phyloP scores from a whole-genome alignment of 2,113 vertebrate species.

The Microtus oregoni region DNA sequence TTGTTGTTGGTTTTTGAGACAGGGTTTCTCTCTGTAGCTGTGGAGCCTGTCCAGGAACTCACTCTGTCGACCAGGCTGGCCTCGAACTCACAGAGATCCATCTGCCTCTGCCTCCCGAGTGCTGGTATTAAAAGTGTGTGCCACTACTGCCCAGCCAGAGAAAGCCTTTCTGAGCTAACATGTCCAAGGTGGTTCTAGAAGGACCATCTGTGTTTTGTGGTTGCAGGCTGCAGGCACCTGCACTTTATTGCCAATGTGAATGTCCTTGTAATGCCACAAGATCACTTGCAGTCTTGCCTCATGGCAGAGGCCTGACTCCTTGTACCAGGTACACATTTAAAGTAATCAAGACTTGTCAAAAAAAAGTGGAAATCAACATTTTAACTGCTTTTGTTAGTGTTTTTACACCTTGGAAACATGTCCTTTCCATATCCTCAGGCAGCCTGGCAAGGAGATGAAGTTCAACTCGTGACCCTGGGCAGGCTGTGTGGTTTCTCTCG shows the following conservation, averaged over 20 bases:
- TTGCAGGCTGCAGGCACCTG: too few relatives aligned
- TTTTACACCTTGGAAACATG: background rate
- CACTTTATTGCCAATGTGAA: background rate
- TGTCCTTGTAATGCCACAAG: background rate
- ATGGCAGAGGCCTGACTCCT: background rate
- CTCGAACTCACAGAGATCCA: too few relatives aligned
- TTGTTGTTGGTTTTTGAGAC: too few relatives aligned
- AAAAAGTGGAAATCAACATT: background rate
- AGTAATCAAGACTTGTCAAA: background rate
- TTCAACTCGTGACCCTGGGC: background rate
- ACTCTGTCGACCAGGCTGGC: too few relatives aligned
- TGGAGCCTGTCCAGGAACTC: too few relatives aligned
- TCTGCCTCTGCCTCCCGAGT: too few relatives aligned
- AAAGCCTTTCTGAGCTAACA: background rate
- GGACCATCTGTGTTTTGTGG: rapidly evolving
- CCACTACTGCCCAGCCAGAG: background rate
- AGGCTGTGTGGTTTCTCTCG: background rate
- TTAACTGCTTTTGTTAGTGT: background rate
- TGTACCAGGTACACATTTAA: rapidly evolving
- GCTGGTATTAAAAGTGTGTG: too few relatives aligned
- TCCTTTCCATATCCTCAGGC: background rate
- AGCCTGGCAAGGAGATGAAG: background rate
- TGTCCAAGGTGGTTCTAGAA: background rate
- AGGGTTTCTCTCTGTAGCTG: too few relatives aligned
- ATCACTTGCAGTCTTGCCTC: too few relatives aligned